phyloP scores from a whole-genome alignment of 2,797 vertebrate species.

The Liasis olivaceus region DNA sequence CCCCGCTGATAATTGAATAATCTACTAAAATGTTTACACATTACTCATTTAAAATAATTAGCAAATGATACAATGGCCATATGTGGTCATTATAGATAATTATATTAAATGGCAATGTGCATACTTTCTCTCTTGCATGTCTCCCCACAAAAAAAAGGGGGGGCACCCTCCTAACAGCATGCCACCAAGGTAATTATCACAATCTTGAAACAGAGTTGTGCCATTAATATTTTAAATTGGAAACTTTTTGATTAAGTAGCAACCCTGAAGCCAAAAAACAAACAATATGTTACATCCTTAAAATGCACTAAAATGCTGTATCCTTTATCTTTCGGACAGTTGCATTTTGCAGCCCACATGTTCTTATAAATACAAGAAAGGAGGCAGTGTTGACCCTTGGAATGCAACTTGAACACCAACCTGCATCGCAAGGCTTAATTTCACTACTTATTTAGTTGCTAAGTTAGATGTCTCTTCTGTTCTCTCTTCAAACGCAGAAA shows the following conservation, averaged over 20 bases:
- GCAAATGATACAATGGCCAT: conserved; percentile 67
- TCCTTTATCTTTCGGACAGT: not conserved
- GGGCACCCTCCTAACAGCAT: conserved; percentile 40
- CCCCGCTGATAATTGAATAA: conserved; percentile 29
- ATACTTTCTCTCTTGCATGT: conserved; percentile 25
- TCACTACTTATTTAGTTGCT: no score
- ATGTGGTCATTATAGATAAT: conserved; percentile 66
- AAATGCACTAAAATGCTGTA: not conserved
- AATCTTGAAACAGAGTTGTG: not conserved
- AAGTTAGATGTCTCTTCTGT: no score
- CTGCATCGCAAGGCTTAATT: not conserved
- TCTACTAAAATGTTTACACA: conserved; percentile 47
- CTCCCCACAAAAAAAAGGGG: conserved; percentile 11
- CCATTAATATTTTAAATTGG: conserved; percentile 12
- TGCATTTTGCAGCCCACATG: not conserved
- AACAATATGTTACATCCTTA: not conserved
- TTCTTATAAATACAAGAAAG: not conserved
- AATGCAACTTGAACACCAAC: not conserved
- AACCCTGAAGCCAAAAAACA: not conserved
- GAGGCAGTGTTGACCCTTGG: not conserved
- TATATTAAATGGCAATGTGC: conserved; percentile 50
- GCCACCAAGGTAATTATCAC: conserved; percentile 52
- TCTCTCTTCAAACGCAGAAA: not conserved
- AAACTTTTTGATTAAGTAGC: conserved; percentile 20
- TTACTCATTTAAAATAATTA: conserved; percentile 68